These are phyloP conservation scores for Eretmochelys imbricata DNA, from an alignment of 2,113 vertebrate species.

Conservation along the genomic window DNA sequence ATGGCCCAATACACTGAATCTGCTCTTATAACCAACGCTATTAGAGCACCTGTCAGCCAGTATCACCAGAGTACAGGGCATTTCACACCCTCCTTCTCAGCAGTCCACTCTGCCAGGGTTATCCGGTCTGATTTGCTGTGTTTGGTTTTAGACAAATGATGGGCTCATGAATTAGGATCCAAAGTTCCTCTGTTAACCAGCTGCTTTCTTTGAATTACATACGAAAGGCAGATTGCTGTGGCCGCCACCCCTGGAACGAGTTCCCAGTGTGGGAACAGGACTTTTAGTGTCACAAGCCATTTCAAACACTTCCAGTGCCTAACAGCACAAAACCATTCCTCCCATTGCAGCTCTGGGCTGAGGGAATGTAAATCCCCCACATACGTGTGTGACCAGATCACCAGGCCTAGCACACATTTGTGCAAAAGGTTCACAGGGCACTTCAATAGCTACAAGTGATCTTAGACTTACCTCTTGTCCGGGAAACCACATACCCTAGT, in stretches of 20 bases:
- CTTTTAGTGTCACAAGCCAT: too few species aligned
- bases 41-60: rapidly evolving
- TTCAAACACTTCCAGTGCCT: too few species aligned
- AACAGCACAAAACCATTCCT: too few species aligned
- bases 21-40: background rate
- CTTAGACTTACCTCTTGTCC: too few species aligned
- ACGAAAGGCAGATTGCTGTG: background rate
- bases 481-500: background rate
- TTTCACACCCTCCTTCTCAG: background rate
- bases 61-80: rapidly evolving
- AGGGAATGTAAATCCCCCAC: background rate
- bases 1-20: background rate
- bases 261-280: background rate
- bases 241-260: background rate
- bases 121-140: background rate
- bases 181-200: background rate
- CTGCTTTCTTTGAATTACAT: background rate
- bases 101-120: rapidly evolving
- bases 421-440: background rate
- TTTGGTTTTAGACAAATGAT: background rate
- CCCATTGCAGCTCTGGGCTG: background rate
- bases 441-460: background rate
- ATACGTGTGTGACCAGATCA: background rate
- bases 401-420: background rate
- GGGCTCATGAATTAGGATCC: background rate